phyloP scores from a whole-genome alignment of 2,113 vertebrate species.

The Spizaetus ornatus region DNA sequence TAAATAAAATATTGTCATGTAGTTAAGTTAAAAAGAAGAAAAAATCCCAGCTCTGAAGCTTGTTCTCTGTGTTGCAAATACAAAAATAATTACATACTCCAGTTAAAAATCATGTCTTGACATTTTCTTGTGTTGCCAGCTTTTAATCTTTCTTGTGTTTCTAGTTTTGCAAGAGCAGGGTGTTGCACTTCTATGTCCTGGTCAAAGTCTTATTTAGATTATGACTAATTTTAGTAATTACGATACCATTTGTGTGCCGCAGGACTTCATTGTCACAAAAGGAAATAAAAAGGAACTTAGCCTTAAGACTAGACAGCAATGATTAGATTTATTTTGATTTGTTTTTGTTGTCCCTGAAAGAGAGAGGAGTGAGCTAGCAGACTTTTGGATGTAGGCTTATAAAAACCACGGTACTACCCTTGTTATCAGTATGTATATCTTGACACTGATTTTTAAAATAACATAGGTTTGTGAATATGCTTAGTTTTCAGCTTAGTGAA shows the following conservation, averaged over 20 bases:
- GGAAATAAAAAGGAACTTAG: background rate
- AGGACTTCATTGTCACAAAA: background rate
- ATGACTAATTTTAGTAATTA: background rate
- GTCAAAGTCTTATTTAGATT: background rate
- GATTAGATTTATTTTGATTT: background rate
- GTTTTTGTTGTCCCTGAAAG: background rate
- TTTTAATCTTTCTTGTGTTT: background rate
- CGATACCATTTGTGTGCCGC: background rate
- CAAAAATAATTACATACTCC: background rate
- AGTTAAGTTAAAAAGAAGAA: background rate
- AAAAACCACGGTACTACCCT: background rate
- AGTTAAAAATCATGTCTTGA: background rate
- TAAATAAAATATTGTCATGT: background rate
- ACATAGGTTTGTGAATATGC: background rate
- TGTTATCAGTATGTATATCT: background rate
- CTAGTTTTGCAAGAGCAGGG: background rate
- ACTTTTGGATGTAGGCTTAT: background rate
- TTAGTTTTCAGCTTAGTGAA: background rate
- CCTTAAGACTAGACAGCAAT: background rate
- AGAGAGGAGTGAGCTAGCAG: background rate
- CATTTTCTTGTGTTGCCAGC: background rate
- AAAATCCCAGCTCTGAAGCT: background rate
- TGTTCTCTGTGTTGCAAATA: background rate
- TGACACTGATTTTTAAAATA: background rate
- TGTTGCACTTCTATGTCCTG: background rate